phyloP scores from a whole-genome alignment of 2,888 invertebrate genomes.

The Cyrtodaria siliqua region DNA sequence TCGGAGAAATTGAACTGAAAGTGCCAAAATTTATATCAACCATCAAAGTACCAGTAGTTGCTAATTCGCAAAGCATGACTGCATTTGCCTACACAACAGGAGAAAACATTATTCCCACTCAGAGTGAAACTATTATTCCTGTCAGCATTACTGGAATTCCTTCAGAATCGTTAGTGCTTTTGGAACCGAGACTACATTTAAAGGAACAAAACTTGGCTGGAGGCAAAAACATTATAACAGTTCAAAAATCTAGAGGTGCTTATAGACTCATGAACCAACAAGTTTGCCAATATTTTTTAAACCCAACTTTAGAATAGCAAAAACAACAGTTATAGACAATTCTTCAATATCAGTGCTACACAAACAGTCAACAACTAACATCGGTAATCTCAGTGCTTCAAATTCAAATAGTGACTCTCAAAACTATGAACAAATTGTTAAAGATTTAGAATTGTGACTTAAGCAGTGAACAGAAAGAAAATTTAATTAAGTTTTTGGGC shows the following conservation, averaged over 20 bases:
- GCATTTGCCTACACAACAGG: not conserved
- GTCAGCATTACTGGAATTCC: not conserved
- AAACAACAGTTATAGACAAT: not conserved
- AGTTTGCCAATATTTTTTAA: constrained; percentile 22
- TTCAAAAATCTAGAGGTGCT: constrained; percentile 5
- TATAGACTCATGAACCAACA: constrained; percentile 23
- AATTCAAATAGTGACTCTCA: not conserved
- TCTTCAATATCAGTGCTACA: constrained; percentile 7
- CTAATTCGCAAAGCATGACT: not conserved
- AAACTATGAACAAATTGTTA: constrained; percentile 8
- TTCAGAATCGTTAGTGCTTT: not conserved
- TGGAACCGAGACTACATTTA: constrained; percentile 8
- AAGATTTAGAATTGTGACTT: constrained; percentile 12
- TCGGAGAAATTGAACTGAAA: too few relatives aligned
- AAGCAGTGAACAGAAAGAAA: too few relatives aligned
- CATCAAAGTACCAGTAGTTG: too few relatives aligned
- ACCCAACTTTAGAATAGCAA: constrained; percentile 8
- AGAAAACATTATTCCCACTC: not conserved
- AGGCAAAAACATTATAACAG: constrained; percentile 3
- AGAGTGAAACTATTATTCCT: constrained; percentile 4
- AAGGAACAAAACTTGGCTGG: constrained; percentile 6
- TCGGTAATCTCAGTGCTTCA: constrained; percentile 1
- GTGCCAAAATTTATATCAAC: too few relatives aligned
- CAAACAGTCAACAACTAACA: not conserved
- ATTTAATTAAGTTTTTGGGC: constrained; percentile 5